Evolutionary conservation across 2,797 vertebrate genomes (phyloP).

Genomic region (Oryzias dopingdopingensis): DNA sequence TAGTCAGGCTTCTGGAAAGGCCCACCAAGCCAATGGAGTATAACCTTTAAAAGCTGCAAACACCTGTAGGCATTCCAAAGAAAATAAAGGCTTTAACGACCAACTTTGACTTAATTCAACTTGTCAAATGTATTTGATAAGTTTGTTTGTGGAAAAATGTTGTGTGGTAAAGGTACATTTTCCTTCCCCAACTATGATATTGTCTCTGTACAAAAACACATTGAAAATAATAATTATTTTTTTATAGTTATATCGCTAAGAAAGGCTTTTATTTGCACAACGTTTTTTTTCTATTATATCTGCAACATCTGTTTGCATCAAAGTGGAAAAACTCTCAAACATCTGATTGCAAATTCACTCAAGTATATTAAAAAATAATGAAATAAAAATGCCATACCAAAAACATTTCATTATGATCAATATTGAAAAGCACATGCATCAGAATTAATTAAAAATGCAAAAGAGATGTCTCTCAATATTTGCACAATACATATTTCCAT

Average conservation of each 20-base stretch:
- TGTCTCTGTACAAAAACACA: slow-evolving; percentile 9
- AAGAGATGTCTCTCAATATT: slow-evolving; percentile 23
- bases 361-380: slow-evolving; percentile 5
- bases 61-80: slow-evolving; percentile 61
- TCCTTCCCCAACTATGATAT: slow-evolving; percentile 31
- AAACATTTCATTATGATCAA: slow-evolving; percentile 26
- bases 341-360: neutral
- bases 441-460: slow-evolving; percentile 17
- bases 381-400: slow-evolving; percentile 14
- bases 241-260: slow-evolving; percentile 30
- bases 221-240: neutral
- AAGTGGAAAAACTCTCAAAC: slow-evolving; percentile 12
- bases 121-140: slow-evolving; percentile 10
- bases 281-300: slow-evolving; percentile 49
- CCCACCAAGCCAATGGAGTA: slow-evolving; percentile 11
- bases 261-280: slow-evolving; percentile 60
- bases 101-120: slow-evolving; percentile 29
- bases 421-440: slow-evolving; percentile 7
- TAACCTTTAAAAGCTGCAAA: slow-evolving; percentile 16
- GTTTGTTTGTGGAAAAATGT: slow-evolving; percentile 3
- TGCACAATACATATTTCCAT: slow-evolving; percentile 48
- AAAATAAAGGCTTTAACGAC: slow-evolving; percentile 59
- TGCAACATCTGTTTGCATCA: slow-evolving; percentile 25
- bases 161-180: slow-evolving; percentile 21
- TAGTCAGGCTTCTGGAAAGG: slow-evolving; percentile 2